Evolutionary conservation across 2,888 invertebrate species (phyloP).

Genomic region (Lasioglossum vierecki): DNA sequence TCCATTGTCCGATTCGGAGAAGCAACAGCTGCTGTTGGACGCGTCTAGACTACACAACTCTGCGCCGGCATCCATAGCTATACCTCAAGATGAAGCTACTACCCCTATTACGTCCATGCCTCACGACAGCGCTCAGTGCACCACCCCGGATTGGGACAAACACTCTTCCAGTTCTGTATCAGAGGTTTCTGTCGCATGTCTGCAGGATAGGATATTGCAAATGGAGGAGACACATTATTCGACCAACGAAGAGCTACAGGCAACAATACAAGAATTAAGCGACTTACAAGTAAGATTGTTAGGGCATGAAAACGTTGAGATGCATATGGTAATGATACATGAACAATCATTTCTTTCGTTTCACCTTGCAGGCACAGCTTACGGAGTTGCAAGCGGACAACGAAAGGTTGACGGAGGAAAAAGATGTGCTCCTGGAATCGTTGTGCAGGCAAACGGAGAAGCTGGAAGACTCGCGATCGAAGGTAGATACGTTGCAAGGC

Average conservation of each 20-base stretch:
- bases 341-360: not conserved
- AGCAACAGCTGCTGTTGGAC: slow-evolving; percentile 91
- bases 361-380: slow-evolving; percentile 87
- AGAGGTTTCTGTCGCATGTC: slow-evolving; percentile 95
- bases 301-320: fast-evolving
- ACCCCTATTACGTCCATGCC: slow-evolving; percentile 53
- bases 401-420: slow-evolving; percentile 94
- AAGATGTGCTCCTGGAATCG: slow-evolving; percentile 94
- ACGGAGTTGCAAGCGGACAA: slow-evolving; percentile 95
- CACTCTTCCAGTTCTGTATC: slow-evolving; percentile 94
- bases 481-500: slow-evolving; percentile 93
- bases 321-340: no score
- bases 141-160: slow-evolving; percentile 96
- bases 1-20: slow-evolving; percentile 92
- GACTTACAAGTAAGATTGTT: slow-evolving; percentile 89
- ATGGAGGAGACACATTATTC: slow-evolving; percentile 96
- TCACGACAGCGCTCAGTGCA: slow-evolving; percentile 87
- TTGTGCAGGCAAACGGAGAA: slow-evolving; percentile 96
- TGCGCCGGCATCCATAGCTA: slow-evolving; percentile 91
- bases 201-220: slow-evolving; percentile 96
- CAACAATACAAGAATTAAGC: slow-evolving; percentile 95
- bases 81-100: slow-evolving; percentile 76
- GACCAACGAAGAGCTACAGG: slow-evolving; percentile 96
- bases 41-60: slow-evolving; percentile 90
- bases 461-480: slow-evolving; percentile 93